These are phyloP conservation scores for Caenorhabditis sp. DNA, from an alignment of 2,888 invertebrate genomes.

Conservation along the genomic window DNA sequence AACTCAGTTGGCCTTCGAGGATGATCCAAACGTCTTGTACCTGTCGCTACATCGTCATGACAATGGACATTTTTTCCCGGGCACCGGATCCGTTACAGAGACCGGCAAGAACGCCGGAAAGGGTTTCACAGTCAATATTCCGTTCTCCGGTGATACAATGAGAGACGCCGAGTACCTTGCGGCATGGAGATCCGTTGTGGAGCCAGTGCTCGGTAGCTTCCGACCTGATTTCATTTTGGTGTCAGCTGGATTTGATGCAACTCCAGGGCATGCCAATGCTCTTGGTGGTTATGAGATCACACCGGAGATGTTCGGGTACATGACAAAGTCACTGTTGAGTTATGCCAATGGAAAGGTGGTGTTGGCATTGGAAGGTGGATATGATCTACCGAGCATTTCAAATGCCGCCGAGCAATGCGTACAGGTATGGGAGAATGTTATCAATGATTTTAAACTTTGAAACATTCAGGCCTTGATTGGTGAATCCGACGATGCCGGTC, in stretches of 20 bases:
- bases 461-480: slow-evolving; percentile 88
- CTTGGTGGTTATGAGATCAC: slow-evolving; percentile 95
- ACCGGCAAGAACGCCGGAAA: slow-evolving; percentile 84
- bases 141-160: slow-evolving; percentile 94
- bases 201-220: slow-evolving; percentile 92
- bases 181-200: slow-evolving; percentile 91
- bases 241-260: slow-evolving; percentile 98
- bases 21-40: slow-evolving; percentile 94
- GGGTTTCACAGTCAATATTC: slow-evolving; percentile 96
- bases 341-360: slow-evolving; percentile 86
- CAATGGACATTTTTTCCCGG: slow-evolving; percentile 97
- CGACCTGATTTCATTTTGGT: slow-evolving; percentile 88
- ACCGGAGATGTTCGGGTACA: slow-evolving; percentile 90
- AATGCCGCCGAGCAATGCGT: slow-evolving; percentile 98
- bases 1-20: slow-evolving; percentile 98
- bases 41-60: slow-evolving; percentile 98
- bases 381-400: slow-evolving; percentile 96
- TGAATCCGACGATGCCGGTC: slow-evolving; percentile 70
- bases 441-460: slow-evolving; percentile 84
- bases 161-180: slow-evolving; percentile 96
- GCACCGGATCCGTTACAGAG: slow-evolving; percentile 95
- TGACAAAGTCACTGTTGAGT: slow-evolving; percentile 94
- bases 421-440: slow-evolving; percentile 86
- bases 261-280: slow-evolving; percentile 94
- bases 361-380: slow-evolving; percentile 86